These are phyloP conservation scores for Acanthopagrus latus DNA, from an alignment of 2,797 vertebrate genomes.

Conservation along the genomic window DNA sequence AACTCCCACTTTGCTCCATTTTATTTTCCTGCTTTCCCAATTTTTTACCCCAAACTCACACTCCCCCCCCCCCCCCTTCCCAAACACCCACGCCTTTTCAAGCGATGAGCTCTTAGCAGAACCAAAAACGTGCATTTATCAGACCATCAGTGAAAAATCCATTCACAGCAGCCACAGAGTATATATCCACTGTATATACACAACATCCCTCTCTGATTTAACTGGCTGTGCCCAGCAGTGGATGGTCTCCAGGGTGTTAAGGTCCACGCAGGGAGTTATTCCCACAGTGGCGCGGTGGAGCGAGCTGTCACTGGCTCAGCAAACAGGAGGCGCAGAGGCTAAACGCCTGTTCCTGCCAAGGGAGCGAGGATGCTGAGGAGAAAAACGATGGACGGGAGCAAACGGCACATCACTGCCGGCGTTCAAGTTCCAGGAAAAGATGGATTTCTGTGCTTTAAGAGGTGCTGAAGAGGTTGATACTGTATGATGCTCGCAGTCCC, in stretches of 20 bases:
- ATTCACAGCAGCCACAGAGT: slow-evolving; percentile 30
- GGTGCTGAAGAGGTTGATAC: slow-evolving; percentile 1
- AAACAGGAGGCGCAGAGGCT: slow-evolving; percentile 72
- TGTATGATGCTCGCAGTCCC: background rate
- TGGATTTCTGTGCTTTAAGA: slow-evolving; percentile 21
- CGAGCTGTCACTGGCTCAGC: slow-evolving; percentile 64
- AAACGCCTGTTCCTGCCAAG: slow-evolving; percentile 68
- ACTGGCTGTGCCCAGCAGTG: slow-evolving; percentile 55
- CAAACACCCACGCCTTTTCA: slow-evolving; percentile 41
- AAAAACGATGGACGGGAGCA: slow-evolving; percentile 39
- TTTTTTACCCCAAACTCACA: slow-evolving; percentile 43
- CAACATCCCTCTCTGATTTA: slow-evolving; percentile 39
- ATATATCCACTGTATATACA: slow-evolving; percentile 29
- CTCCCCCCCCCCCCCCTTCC: slow-evolving; percentile 2
- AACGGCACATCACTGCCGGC: slow-evolving; percentile 41
- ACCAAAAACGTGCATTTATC: slow-evolving; percentile 24
- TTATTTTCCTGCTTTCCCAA: slow-evolving; percentile 17
- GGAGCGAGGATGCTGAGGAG: slow-evolving; percentile 49
- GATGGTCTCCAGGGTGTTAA: slow-evolving; percentile 57
- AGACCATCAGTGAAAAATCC: background rate
- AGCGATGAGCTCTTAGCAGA: slow-evolving; percentile 35
- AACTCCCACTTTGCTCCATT: slow-evolving; percentile 26
- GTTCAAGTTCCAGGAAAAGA: slow-evolving; percentile 7
- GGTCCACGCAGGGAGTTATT: slow-evolving; percentile 66
- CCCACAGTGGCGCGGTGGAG: slow-evolving; percentile 57